These are phyloP conservation scores for Caenorhabditis panamensis DNA, from an alignment of 2,888 invertebrate species.

Conservation along the genomic window DNA sequence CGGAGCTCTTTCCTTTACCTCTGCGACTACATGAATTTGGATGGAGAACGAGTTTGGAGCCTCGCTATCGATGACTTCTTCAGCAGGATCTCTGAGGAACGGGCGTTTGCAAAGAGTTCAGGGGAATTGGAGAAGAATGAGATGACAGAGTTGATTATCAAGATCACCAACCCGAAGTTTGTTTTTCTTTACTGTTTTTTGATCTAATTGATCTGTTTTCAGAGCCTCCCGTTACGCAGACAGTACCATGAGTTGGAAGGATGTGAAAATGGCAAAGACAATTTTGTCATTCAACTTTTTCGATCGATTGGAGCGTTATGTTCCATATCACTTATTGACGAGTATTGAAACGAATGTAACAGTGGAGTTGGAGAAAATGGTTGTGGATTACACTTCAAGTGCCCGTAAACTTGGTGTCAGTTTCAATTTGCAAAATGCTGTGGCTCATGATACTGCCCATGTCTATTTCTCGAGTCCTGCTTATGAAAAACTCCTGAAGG, in stretches of 20 bases:
- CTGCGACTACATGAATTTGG: slow-evolving; percentile 77
- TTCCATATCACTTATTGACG: slow-evolving; percentile 43
- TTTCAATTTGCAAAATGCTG: slow-evolving; percentile 39
- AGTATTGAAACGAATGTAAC: slow-evolving; percentile 46
- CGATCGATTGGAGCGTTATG: slow-evolving; percentile 30
- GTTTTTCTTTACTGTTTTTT: neutral
- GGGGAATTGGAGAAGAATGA: slow-evolving; percentile 29
- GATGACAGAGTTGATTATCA: slow-evolving; percentile 42
- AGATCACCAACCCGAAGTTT: slow-evolving; percentile 56
- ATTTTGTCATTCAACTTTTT: slow-evolving; percentile 30
- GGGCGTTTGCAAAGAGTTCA: slow-evolving; percentile 43
- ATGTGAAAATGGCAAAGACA: slow-evolving; percentile 42
- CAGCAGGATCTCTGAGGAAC: slow-evolving; percentile 37
- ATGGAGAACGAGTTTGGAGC: slow-evolving; percentile 75
- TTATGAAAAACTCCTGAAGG: slow-evolving; percentile 46
- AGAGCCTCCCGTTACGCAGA: slow-evolving; percentile 54
- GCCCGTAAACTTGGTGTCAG: slow-evolving; percentile 33
- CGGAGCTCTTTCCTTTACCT: slow-evolving; percentile 71
- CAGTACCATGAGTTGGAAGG: slow-evolving; percentile 60
- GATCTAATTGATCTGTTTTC: neutral
- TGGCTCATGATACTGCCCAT: slow-evolving; percentile 13
- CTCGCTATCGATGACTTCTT: slow-evolving; percentile 58
- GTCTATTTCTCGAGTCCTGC: slow-evolving; percentile 20
- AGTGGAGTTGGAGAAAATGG: slow-evolving; percentile 22
- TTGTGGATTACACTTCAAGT: slow-evolving; percentile 19